Percentiles rank a stretch among this genome's conserved stretches.
phyloP scores from a whole-genome alignment of 1,140 invertebrate genomes.

The Drosophila oshimai region DNA sequence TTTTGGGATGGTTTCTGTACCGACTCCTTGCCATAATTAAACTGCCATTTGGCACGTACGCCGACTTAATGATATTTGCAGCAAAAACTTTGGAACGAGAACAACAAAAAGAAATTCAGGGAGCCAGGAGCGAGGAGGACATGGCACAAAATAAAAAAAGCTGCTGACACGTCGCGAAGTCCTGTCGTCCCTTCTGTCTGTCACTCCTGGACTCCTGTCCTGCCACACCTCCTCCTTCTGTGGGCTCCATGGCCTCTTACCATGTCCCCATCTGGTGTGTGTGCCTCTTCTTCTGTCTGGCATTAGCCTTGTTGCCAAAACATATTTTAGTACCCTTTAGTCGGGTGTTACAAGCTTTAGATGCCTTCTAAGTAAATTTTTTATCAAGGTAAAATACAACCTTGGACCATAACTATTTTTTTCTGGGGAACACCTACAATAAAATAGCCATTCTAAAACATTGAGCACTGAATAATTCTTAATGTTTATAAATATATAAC shows the following conservation, averaged over 20 bases:
- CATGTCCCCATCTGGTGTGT: neutral
- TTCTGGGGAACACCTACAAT: too few species aligned
- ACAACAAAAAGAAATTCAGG: neutral
- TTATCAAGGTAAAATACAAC: too few species aligned
- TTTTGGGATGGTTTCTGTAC: slow-evolving; percentile 6
- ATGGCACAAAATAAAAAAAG: slow-evolving; percentile 15
- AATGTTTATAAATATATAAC: too few species aligned
- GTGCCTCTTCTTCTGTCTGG: neutral
- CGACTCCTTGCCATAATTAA: slow-evolving; percentile 58
- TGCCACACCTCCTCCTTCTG: neutral
- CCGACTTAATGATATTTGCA: slow-evolving; percentile 72
- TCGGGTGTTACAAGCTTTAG: too few species aligned
- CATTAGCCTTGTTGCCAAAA: slow-evolving; percentile 22
- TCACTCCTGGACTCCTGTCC: slow-evolving; percentile 20
- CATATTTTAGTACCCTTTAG: slow-evolving; percentile 6
- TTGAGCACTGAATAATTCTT: too few species aligned
- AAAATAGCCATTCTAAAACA: too few species aligned
- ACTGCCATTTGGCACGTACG: slow-evolving; percentile 73
- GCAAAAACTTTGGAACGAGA: slow-evolving; percentile 40
- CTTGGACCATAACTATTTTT: too few species aligned
- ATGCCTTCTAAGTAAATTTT: too few species aligned
- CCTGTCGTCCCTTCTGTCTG: slow-evolving; percentile 2
- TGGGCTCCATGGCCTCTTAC: neutral
- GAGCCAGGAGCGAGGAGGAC: slow-evolving; percentile 14
- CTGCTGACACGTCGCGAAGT: slow-evolving; percentile 50